Percentiles rank a stretch among this genome's conserved stretches.
Conservation (phyloP, 2,797 vertebrate species). For the Typhlichthys subterraneus region DNA sequence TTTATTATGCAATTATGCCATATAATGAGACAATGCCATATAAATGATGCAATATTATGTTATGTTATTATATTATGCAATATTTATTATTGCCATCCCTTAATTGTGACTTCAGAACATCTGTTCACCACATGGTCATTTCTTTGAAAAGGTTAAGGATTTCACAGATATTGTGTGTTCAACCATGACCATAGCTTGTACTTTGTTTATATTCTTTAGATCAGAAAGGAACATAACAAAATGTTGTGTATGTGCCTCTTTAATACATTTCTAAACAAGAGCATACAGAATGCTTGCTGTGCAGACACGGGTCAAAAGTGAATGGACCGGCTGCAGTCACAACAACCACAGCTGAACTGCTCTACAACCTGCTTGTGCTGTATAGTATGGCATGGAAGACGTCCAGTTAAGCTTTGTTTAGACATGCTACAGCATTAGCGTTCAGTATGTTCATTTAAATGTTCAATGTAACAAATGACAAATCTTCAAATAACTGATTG, state of each 20-base stretch:
- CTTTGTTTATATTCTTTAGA: constrained; percentile 75
- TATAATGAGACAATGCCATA: background rate
- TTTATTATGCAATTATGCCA: too few species aligned
- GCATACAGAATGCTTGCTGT: constrained; percentile 42
- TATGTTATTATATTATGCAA: constrained; percentile 47
- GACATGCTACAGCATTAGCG: too few species aligned
- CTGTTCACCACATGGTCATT: constrained; percentile 64
- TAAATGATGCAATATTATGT: background rate
- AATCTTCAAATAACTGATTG: too few species aligned
- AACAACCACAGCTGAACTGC: constrained; percentile 47
- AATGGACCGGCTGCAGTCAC: constrained; percentile 28
- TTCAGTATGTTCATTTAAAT: too few species aligned
- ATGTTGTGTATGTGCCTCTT: constrained; percentile 10
- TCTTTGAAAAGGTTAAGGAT: constrained; percentile 38
- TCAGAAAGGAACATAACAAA: constrained; percentile 68
- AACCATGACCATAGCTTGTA: constrained; percentile 31
- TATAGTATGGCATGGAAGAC: background rate
- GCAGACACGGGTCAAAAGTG: constrained; percentile 49
- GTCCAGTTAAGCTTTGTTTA: constrained; percentile 5
- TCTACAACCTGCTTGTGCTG: constrained; percentile 1
- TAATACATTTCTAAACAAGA: constrained; percentile 40
- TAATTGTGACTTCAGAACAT: constrained; percentile 55
- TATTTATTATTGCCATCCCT: constrained; percentile 23
- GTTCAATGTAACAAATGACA: too few species aligned
- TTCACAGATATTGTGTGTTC: constrained; percentile 36